Evolutionary conservation across 2,888 invertebrate genomes (phyloP).

Genomic region (Apamea sordens): DNA sequence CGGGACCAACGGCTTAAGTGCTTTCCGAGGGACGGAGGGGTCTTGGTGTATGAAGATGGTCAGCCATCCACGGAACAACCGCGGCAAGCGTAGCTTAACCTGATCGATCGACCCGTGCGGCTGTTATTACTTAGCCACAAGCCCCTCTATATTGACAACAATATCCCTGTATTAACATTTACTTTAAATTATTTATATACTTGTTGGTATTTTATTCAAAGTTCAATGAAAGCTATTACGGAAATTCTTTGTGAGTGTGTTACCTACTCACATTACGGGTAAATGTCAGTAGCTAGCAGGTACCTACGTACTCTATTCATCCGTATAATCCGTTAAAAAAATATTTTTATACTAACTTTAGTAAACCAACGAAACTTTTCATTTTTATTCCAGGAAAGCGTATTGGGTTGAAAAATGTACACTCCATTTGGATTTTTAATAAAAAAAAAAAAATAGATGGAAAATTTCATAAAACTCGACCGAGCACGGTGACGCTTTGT

Average conservation of each 20-base stretch:
- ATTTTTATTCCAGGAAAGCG: not conserved
- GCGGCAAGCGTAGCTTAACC: too few species aligned
- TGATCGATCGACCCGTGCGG: too few species aligned
- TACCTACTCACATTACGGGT: constrained; percentile 17
- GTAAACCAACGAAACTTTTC: not conserved
- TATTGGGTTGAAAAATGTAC: not conserved
- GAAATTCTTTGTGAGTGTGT: constrained; percentile 30
- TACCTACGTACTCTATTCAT: not conserved
- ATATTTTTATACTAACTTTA: not conserved
- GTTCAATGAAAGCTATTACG: constrained; percentile 56
- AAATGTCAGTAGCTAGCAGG: constrained; percentile 44
- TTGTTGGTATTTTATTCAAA: constrained; percentile 60
- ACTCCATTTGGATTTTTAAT: not conserved
- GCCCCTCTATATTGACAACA: constrained; percentile 12
- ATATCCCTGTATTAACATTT: constrained; percentile 51
- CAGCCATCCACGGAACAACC: too few species aligned
- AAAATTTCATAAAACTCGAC: not conserved
- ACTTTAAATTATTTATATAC: constrained; percentile 49
- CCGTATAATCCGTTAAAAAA: not conserved
- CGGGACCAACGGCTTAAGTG: too few species aligned
- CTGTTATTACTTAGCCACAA: too few species aligned
- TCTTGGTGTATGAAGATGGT: too few species aligned
- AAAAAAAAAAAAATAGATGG: too few species aligned
- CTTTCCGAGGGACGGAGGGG: too few species aligned
- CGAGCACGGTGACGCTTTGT: not conserved